phyloP scores from a whole-genome alignment of 1,140 invertebrate species.

The Anoplophora glabripennis region DNA sequence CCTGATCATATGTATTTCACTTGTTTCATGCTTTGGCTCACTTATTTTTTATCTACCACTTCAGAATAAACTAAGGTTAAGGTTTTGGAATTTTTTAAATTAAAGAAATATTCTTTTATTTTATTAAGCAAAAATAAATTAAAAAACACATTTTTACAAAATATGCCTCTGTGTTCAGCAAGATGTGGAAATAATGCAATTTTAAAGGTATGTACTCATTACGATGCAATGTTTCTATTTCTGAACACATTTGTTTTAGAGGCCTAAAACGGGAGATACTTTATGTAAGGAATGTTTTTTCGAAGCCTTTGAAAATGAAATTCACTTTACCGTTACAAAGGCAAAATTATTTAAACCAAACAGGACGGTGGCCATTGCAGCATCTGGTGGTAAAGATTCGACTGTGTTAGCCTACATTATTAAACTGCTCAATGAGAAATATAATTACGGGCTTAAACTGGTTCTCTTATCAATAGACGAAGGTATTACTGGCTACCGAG shows the following conservation, averaged over 20 bases:
- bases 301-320: constrained; percentile 91
- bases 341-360: constrained; percentile 83
- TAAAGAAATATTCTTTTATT: no score
- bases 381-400: constrained; percentile 98
- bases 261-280: constrained; percentile 87
- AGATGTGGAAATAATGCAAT: constrained; percentile 70
- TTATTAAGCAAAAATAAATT: no score
- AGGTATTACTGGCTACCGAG: constrained; percentile 96
- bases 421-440: constrained; percentile 86
- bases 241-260: constrained; percentile 54
- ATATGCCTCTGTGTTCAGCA: constrained; percentile 65
- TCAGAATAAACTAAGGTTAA: no score
- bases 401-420: constrained; percentile 93
- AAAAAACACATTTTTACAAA: not conserved
- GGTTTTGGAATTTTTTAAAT: no score
- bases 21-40: no score
- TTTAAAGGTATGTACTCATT: constrained; percentile 60
- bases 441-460: constrained; percentile 90
- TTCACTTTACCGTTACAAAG: constrained; percentile 89
- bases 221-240: not conserved
- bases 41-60: no score
- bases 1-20: no score
- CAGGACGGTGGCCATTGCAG: constrained; percentile 90
- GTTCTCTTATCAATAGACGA: constrained; percentile 96
- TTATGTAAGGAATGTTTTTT: constrained; percentile 96